Percentiles rank a stretch among this genome's conserved stretches.
Conservation (phyloP, 1,140 invertebrate genomes). For the Diprion similis region DNA sequence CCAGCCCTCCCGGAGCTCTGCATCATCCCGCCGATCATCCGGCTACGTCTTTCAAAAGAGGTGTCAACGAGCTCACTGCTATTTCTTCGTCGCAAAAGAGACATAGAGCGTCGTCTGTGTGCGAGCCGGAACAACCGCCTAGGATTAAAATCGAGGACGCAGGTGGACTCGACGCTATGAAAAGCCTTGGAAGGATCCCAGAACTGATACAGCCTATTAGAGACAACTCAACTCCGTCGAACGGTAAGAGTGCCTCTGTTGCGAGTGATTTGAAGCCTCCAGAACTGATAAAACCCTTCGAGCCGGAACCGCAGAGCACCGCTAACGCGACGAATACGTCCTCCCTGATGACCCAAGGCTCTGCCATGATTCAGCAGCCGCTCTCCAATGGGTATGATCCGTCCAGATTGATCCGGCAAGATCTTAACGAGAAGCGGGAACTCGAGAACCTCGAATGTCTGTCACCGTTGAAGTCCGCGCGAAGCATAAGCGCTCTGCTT, state of each 20-base stretch:
- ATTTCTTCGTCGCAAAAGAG: slow-evolving; percentile 33
- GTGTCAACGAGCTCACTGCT: slow-evolving; percentile 27
- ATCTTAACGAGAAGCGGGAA: slow-evolving; percentile 35
- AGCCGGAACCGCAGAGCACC: slow-evolving; percentile 27
- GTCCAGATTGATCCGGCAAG: slow-evolving; percentile 47
- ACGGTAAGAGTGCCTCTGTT: slow-evolving; percentile 29
- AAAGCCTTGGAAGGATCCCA: slow-evolving; percentile 40
- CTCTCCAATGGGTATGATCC: slow-evolving; percentile 49
- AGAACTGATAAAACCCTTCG: slow-evolving; percentile 49
- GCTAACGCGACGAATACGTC: neutral
- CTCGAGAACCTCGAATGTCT: slow-evolving; percentile 40
- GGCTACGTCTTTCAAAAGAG: slow-evolving; percentile 26
- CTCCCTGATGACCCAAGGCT: slow-evolving; percentile 20
- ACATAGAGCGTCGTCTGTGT: slow-evolving; percentile 43
- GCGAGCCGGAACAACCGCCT: slow-evolving; percentile 47
- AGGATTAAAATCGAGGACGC: slow-evolving; percentile 36
- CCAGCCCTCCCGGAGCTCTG: slow-evolving; percentile 32
- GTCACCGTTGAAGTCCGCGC: slow-evolving; percentile 55
- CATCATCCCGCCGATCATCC: slow-evolving; percentile 22
- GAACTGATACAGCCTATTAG: slow-evolving; percentile 41
- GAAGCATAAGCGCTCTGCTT: slow-evolving; percentile 54
- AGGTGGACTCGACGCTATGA: slow-evolving; percentile 37
- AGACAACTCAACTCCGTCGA: slow-evolving; percentile 34
- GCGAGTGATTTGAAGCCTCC: slow-evolving; percentile 50
- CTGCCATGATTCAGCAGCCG: slow-evolving; percentile 30